A percentile compares a stretch with the other conserved stretches of the same genome.
Evolutionary conservation across 2,113 vertebrate species (phyloP).

Genomic region (Oryzias celebensis): DNA sequence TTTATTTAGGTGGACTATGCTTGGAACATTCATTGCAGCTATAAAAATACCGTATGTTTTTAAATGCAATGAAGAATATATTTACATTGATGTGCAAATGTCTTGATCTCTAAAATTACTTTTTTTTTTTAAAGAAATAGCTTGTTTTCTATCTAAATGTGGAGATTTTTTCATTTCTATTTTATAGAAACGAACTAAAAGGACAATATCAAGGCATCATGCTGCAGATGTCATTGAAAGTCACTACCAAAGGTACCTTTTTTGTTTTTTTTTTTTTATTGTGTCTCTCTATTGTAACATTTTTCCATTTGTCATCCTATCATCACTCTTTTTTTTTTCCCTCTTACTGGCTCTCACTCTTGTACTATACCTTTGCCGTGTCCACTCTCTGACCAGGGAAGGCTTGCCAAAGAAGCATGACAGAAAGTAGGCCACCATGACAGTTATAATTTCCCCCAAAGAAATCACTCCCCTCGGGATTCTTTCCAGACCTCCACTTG

Average conservation of each 20-base stretch:
- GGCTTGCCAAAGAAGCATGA: constrained; percentile 59
- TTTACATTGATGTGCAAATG: no score
- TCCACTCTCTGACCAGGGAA: constrained; percentile 11
- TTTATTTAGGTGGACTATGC: constrained; percentile 17
- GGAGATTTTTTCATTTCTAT: constrained; percentile 31
- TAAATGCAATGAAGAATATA: no score
- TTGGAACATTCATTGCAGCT: background rate
- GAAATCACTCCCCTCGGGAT: constrained; percentile 67
- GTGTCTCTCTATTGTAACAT: background rate
- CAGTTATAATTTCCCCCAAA: constrained; percentile 71
- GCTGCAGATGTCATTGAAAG: constrained; percentile 82
- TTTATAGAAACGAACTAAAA: constrained; percentile 93
- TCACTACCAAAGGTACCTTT: constrained; percentile 88
- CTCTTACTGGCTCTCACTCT: background rate
- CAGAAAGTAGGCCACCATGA: constrained; percentile 62
- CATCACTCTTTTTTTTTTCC: constrained; percentile 9
- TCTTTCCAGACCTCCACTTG: constrained; percentile 67
- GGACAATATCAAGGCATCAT: constrained; percentile 87
- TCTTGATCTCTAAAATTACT: no score
- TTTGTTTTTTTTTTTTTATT: constrained; percentile 26
- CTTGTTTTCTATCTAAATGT: background rate
- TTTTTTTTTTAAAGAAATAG: background rate
- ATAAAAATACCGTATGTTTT: background rate
- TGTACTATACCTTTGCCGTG: constrained; percentile 15
- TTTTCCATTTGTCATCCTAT: constrained; percentile 23